Evolutionary conservation across 2,113 vertebrate genomes (phyloP).

Genomic region (Athene noctua): DNA sequence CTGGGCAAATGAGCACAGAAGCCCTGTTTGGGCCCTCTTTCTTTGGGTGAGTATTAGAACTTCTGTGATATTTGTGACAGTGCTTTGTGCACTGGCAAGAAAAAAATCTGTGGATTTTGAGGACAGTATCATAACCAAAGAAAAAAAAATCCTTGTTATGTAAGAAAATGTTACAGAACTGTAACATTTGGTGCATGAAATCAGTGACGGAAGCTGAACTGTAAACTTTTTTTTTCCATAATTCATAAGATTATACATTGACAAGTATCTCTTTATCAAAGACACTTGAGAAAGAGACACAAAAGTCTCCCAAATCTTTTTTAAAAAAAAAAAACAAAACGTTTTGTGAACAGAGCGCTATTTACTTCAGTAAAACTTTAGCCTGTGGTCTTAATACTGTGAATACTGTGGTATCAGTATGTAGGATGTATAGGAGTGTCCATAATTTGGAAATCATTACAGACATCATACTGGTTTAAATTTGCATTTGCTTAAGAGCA

Average conservation of each 20-base stretch:
- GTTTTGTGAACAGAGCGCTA: neutral
- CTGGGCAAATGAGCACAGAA: neutral
- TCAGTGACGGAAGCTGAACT: neutral
- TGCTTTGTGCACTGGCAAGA: neutral
- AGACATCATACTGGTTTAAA: neutral
- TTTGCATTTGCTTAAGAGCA: neutral
- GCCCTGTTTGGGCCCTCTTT: neutral
- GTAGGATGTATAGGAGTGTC: neutral
- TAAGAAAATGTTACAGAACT: neutral
- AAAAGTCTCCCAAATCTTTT: neutral
- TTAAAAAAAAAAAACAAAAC: neutral
- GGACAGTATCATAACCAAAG: neutral
- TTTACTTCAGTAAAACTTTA: neutral
- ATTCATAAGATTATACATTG: neutral
- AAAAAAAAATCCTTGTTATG: neutral
- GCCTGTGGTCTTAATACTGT: neutral
- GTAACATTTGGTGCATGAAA: neutral
- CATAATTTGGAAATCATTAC: neutral
- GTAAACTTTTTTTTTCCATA: neutral
- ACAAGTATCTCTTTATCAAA: neutral
- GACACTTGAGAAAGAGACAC: neutral
- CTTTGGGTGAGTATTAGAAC: neutral
- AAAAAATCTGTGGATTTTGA: neutral
- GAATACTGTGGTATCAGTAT: neutral
- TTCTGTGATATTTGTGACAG: neutral